phyloP scores from a whole-genome alignment of 2,797 vertebrate genomes.

The Sarcoramphus papa region DNA sequence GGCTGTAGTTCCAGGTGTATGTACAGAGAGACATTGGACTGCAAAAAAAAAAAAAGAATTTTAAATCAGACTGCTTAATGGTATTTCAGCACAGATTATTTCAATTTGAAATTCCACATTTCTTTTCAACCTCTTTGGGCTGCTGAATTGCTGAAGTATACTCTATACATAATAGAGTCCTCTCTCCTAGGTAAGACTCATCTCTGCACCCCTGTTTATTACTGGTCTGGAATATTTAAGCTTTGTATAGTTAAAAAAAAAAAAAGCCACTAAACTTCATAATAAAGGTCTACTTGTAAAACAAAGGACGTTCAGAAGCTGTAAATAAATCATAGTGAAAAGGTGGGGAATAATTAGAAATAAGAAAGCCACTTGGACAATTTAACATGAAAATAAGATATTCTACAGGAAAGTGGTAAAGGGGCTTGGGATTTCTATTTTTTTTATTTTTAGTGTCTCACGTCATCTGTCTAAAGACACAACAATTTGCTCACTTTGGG shows the following conservation, averaged over 20 bases:
- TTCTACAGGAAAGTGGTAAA: background rate
- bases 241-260: background rate
- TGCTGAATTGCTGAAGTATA: background rate
- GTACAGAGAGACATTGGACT: background rate
- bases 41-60: background rate
- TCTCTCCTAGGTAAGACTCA: background rate
- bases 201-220: background rate
- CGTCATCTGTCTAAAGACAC: background rate
- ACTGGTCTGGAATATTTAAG: background rate
- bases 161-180: background rate
- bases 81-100: background rate
- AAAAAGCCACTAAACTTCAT: background rate
- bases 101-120: background rate
- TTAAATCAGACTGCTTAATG: background rate
- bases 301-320: background rate
- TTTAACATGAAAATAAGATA: background rate
- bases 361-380: background rate
- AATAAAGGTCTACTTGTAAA: background rate
- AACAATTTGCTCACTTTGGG: background rate
- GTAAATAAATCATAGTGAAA: background rate
- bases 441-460: background rate
- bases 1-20: background rate
- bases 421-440: background rate
- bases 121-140: background rate
- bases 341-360: background rate